These are phyloP conservation scores for Ondatra zibethicus DNA, from an alignment of 2,113 vertebrate genomes.

Conservation along the genomic window DNA sequence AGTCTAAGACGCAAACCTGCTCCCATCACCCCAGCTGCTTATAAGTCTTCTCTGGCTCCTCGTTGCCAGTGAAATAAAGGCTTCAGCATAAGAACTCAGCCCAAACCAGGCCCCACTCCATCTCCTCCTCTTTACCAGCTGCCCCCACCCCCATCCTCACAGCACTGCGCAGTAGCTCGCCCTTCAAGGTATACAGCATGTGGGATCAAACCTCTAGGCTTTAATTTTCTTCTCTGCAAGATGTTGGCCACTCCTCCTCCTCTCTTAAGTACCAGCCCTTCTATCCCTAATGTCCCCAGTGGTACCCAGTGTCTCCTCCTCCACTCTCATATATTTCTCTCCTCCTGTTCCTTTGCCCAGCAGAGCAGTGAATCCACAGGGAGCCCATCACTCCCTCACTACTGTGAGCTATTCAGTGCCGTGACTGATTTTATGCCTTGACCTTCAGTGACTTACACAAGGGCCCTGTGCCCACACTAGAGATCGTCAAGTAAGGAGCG, in stretches of 20 bases:
- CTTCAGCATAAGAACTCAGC: background rate
- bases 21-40: constrained; percentile 19
- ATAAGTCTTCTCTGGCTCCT: background rate
- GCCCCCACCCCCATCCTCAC: background rate
- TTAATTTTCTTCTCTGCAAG: constrained; percentile 49
- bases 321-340: background rate
- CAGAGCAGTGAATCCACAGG: constrained; percentile 32
- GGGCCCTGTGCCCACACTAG: background rate
- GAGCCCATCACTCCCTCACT: background rate
- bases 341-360: constrained; percentile 7
- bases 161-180: background rate
- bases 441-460: constrained; percentile 3
- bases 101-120: background rate
- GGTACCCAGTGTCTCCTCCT: constrained; percentile 48
- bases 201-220: background rate
- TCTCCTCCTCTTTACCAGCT: background rate
- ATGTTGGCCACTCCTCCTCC: background rate
- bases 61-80: background rate
- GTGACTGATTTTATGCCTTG: constrained; percentile 7
- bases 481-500: background rate
- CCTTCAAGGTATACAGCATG: background rate
- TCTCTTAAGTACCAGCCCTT: background rate
- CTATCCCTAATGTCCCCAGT: background rate
- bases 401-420: background rate
- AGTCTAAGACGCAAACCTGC: background rate